These are phyloP conservation scores for Disparrhopalites patrizii DNA, from an alignment of 2,888 invertebrate genomes.

Conservation along the genomic window DNA sequence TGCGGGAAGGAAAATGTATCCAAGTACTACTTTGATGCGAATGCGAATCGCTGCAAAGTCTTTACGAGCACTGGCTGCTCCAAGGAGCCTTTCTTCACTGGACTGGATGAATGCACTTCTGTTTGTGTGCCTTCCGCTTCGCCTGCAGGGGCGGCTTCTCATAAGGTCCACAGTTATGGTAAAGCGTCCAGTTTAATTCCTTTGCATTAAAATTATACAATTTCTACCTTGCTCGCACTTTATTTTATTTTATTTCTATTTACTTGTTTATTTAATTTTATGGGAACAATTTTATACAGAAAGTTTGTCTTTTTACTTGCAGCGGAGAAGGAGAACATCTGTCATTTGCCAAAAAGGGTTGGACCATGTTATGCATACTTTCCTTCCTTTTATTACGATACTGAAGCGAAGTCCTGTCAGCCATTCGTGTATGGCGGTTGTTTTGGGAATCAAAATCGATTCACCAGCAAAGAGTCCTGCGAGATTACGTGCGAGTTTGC, in stretches of 20 bases:
- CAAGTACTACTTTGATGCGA: conserved; percentile 20
- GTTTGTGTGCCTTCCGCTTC: neutral
- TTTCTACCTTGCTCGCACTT: neutral
- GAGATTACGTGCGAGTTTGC: conserved; percentile 33
- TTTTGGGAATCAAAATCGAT: conserved; percentile 47
- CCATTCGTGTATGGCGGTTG: conserved; percentile 45
- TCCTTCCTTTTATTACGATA: conserved; percentile 41
- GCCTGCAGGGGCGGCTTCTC: neutral
- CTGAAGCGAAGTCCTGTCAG: conserved; percentile 34
- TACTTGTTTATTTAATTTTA: too few relatives aligned
- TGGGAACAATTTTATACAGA: too few relatives aligned
- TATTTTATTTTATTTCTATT: too few relatives aligned
- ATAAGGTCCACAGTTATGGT: too few relatives aligned
- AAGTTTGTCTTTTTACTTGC: too few relatives aligned
- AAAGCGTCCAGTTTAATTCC: too few relatives aligned
- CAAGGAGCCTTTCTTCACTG: conserved; percentile 6
- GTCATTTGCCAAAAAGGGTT: conserved; percentile 36
- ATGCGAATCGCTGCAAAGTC: neutral
- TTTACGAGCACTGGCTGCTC: conserved; percentile 20
- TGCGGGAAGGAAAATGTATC: conserved; percentile 4
- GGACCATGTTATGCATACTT: conserved; percentile 40
- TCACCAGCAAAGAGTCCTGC: conserved; percentile 38
- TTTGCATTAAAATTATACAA: too few relatives aligned
- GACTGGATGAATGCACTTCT: neutral
- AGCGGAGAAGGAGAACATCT: conserved; percentile 6